Base-by-base conservation (phyloP, 2,113 vertebrate genomes). In the Myocastor coypus region DNA sequence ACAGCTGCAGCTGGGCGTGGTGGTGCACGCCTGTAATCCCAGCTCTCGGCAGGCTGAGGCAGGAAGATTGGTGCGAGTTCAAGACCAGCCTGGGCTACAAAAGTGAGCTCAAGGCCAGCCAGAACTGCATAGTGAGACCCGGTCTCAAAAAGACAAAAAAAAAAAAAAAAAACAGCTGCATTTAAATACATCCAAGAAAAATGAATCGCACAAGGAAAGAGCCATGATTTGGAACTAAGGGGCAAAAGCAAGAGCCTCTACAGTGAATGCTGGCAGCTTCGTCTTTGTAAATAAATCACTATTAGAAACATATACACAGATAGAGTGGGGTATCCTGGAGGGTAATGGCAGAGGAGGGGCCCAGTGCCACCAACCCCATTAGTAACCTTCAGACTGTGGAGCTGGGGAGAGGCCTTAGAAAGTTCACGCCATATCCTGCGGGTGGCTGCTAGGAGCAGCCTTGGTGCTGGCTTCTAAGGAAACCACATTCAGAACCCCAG, bases 111-210 rank as follows among this genome's bases (percentile, higher is more conserved):
- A 3, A n/a, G 68, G 68, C 16, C 68, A 20, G 68, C 68, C 68
- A n/a, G n/a, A n/a, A n/a, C n/a, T n/a, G n/a, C n/a, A n/a, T n/a
- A n/a, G n/a, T n/a, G n/a, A n/a, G n/a, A n/a, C 68, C 34, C 19
- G 37, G 68, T 9, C 34, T 69, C 68, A 37, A 71, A 37, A 71
- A 19, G 37, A 71, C 66, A 46, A 46, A 46, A 46, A 46, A 22
- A 50, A 63, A 61, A 66, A 69, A 64, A 73, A 40, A 94, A 37
- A 37, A 66, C 1, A 0, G 46, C 3, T 40, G 22, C 78, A 81
- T 88, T 73, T 40, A 68, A 85, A 66, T 24, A 50, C 30, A 57
- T n/a, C 87, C 28, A 16, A 96, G 84, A 86, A 89, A 92, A 82
- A 0, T 40, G 34, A 37, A 57, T 69, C 64, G 28, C 40, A 16